Conservation (phyloP, 1,140 invertebrate species). For the Aphelenchoides avenae region DNA sequence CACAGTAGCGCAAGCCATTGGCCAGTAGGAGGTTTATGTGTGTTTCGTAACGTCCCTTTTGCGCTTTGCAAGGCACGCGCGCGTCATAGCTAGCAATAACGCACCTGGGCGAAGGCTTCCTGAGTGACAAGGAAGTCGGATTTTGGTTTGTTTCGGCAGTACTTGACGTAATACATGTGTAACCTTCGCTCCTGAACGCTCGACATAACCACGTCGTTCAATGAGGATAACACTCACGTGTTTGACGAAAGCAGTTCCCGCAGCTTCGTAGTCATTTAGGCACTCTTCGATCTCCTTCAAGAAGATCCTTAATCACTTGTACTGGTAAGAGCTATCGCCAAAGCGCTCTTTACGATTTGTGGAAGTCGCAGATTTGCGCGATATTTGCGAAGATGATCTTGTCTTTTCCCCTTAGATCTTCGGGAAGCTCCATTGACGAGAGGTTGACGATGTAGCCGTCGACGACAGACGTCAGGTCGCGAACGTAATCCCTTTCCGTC, state of each 20-base stretch:
- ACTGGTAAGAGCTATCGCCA: constrained; percentile 3
- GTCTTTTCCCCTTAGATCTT: constrained; percentile 82
- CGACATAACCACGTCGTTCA: constrained; percentile 13
- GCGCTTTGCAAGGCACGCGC: too few relatives aligned
- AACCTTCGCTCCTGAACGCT: constrained; percentile 74
- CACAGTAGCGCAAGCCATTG: too few relatives aligned
- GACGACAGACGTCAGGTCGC: too few relatives aligned
- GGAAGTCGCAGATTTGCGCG: constrained; percentile 95
- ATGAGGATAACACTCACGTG: constrained; percentile 62
- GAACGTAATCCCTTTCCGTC: too few relatives aligned
- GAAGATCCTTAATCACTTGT: too few relatives aligned
- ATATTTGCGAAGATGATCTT: constrained; percentile 98
- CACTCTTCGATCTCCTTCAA: constrained; percentile 79
- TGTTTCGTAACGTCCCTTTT: too few relatives aligned
- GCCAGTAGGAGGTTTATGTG: too few relatives aligned
- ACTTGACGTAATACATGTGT: constrained; percentile 81
- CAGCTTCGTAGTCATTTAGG: constrained; percentile 75
- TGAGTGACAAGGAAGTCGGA: too few relatives aligned
- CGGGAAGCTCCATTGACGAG: constrained; percentile 67
- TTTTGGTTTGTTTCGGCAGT: constrained; percentile 98
- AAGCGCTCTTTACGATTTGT: constrained; percentile 86
- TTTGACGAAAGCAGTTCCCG: constrained; percentile 62
- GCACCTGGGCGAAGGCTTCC: constrained; percentile 63
- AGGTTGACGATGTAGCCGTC: constrained; percentile 65
- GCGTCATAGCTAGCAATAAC: too few relatives aligned